Evolutionary conservation across 2,888 invertebrate species (phyloP), one percentile per base, ranked within the genome.

Genomic region (Gryllus longicercus): DNA sequence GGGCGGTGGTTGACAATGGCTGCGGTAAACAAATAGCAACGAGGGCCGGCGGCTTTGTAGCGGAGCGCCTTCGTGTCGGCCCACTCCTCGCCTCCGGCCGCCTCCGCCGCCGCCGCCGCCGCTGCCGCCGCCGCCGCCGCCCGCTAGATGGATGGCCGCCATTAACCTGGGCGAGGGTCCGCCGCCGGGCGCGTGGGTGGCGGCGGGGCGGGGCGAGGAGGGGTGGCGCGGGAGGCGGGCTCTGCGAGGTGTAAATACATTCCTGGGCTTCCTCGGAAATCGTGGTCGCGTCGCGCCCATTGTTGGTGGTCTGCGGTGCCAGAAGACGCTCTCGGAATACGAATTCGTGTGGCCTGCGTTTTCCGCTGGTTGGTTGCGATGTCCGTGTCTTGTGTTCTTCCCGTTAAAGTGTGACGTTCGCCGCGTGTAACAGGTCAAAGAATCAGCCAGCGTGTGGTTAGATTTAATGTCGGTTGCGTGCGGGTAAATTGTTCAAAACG

Each of bases 41-140:
- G n/a, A 63, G 63, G 14, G 63, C 63, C 63, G 63, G 63, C 63
- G 63, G 63, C 63, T 63, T 63, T 63, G 63, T 63, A 63, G 63
- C 63, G 63, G 63, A 63, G n/a, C n/a, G 16, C 63, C 63, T 63
- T n/a, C n/a, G 63, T n/a, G 14, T n/a, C 63, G 14, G 16, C 14
- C 63, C 63, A 14, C 63, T 63, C 63, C 16, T n/a, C 14, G 63
- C 63, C 38, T 38, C 38, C 38, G 38, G 63, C 63, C 3, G 63
- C 63, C 38, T 1, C 38, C 38, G 38, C 38, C 38, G 38, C 38
- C 38, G 38, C 38, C 38, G 38, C 38, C 38, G 38, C 16, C 63
- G 18, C 16, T 14, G 63, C 16, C 63, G 63, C n/a, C n/a, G 63
- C 10, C 63, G n/a, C 63, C 2, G 63, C n/a, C n/a, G 63, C 63